A percentile compares a stretch with the other conserved stretches of the same genome.
Evolutionary conservation across 2,888 invertebrate genomes (phyloP).

Genomic region (Dryomyza anilis): DNA sequence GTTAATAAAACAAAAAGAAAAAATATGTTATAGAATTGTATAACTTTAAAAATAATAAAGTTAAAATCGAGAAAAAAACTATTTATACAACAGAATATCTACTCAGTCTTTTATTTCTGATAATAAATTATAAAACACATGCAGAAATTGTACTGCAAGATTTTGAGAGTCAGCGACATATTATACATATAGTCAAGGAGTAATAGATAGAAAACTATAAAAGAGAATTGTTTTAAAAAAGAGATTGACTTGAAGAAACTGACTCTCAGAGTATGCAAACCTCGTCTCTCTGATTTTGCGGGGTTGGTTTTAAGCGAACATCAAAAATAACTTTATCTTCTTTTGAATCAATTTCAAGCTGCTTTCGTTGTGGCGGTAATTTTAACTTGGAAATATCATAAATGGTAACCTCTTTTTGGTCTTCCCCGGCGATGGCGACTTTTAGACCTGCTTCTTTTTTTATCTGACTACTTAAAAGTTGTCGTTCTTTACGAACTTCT

Average conservation of each 20-base stretch:
- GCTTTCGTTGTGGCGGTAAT: constrained; percentile 23
- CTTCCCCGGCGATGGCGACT: constrained; percentile 8
- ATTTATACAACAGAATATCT: no score
- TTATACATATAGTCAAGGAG: neutral
- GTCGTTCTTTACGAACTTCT: constrained; percentile 2
- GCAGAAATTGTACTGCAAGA: neutral
- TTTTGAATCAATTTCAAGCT: constrained; percentile 48
- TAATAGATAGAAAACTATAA: neutral
- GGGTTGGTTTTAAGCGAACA: constrained; percentile 57
- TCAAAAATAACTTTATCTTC: constrained; percentile 63
- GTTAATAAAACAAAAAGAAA: no score
- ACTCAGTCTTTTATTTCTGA: no score
- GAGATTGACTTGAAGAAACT: neutral
- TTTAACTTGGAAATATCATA: constrained; percentile 37
- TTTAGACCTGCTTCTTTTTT: constrained; percentile 21
- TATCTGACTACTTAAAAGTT: neutral
- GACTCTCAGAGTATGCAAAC: constrained; percentile 29
- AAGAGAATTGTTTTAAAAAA: neutral
- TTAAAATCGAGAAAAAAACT: neutral
- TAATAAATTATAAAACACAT: no score
- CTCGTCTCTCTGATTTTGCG: constrained; percentile 39
- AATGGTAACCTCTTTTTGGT: constrained; percentile 25
- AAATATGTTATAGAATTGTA: no score
- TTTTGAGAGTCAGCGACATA: neutral
- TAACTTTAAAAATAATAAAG: neutral